phyloP scores from a whole-genome alignment of 2,113 vertebrate genomes.

The Cariama cristata region DNA sequence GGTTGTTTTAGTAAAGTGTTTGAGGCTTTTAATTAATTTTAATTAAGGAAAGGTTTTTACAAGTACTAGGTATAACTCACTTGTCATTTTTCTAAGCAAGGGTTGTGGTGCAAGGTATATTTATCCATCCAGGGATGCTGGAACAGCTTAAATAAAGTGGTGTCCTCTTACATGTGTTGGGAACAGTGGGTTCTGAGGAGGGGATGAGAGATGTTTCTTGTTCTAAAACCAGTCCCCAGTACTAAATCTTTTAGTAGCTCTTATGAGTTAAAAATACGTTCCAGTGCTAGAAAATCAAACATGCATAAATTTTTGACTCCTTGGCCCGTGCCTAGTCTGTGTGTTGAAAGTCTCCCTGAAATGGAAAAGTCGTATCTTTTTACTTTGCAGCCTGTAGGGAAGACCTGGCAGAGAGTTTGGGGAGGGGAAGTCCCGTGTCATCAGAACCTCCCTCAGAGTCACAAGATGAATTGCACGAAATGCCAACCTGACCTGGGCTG shows the following conservation, averaged over 20 bases:
- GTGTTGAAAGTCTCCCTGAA: background rate
- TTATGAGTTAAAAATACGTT: background rate
- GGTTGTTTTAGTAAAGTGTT: background rate
- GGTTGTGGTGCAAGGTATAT: background rate
- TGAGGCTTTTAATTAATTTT: background rate
- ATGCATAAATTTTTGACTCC: background rate
- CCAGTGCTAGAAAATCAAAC: background rate
- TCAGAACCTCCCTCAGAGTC: background rate
- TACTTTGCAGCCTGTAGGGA: background rate
- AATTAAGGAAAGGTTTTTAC: background rate
- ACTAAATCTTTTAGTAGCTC: background rate
- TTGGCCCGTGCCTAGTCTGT: background rate
- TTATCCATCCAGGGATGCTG: background rate
- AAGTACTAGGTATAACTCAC: background rate
- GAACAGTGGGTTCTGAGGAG: background rate
- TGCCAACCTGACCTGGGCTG: background rate
- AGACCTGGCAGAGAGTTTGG: background rate
- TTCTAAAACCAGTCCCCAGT: background rate
- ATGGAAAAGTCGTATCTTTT: background rate
- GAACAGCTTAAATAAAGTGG: conserved; percentile 71
- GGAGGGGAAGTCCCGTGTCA: background rate
- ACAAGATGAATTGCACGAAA: background rate
- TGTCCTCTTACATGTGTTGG: background rate
- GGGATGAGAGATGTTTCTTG: background rate
- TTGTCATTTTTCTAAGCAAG: background rate